Percentiles rank a stretch among this genome's conserved stretches.
Evolutionary conservation across 2,888 invertebrate species (phyloP).

Genomic region (Acanthosoma haemorrhoidale): DNA sequence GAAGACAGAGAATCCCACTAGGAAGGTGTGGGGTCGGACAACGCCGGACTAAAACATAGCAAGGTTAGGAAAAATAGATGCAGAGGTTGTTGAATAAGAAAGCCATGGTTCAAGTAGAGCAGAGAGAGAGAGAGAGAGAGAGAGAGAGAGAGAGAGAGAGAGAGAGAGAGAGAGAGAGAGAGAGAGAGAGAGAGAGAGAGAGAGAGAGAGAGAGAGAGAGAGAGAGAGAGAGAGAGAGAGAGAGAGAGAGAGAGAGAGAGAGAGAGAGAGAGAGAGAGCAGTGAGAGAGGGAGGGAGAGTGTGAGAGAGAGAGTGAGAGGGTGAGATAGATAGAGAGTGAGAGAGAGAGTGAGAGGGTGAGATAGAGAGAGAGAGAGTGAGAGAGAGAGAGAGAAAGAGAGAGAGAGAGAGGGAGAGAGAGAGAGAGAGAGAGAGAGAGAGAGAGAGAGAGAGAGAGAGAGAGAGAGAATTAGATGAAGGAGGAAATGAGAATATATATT

Average conservation of each 20-base stretch:
- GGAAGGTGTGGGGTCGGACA: too few relatives aligned
- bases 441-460: not conserved
- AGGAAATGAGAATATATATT: too few relatives aligned
- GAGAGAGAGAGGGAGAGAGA: constrained; percentile 8
- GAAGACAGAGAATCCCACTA: too few relatives aligned
- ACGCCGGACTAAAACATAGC: too few relatives aligned
- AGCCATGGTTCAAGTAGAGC: too few relatives aligned
- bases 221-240: constrained; percentile 3
- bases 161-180: not conserved
- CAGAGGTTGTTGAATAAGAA: too few relatives aligned
- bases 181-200: constrained; percentile 5
- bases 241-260: not conserved
- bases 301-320: too few relatives aligned
- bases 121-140: constrained; percentile 15
- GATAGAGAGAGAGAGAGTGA: not conserved
- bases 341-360: too few relatives aligned
- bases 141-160: not conserved
- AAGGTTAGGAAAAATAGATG: too few relatives aligned
- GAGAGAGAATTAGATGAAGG: too few relatives aligned
- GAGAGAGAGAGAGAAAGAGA: constrained; percentile 8
- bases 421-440: not conserved
- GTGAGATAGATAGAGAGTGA: too few relatives aligned
- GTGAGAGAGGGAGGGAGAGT: not conserved
- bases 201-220: constrained; percentile 3
- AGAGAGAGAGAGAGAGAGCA: not conserved